Conservation (phyloP, 1,140 invertebrate genomes). For the Bombus pyrosoma region DNA sequence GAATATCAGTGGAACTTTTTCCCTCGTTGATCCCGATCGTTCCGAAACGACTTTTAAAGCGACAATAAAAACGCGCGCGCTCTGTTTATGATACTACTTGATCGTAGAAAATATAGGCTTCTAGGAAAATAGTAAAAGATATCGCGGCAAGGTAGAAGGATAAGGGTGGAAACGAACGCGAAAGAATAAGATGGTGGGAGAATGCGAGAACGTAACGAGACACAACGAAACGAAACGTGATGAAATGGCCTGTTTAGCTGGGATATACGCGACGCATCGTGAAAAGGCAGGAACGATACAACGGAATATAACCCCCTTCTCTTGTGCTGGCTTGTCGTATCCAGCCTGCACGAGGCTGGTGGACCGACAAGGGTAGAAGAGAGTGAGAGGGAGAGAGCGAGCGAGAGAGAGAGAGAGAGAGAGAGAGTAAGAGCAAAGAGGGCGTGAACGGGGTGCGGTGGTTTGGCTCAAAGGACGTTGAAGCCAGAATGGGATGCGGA, state of each 20-base stretch:
- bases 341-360: conserved; percentile 27
- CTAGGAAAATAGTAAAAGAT: not conserved
- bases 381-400: conserved; percentile 3
- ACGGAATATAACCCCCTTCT: conserved; percentile 55
- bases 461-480: conserved; percentile 68
- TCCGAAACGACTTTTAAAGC: not conserved
- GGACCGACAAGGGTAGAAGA: conserved; percentile 14
- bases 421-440: conserved; percentile 16
- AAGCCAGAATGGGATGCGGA: conserved; percentile 65
- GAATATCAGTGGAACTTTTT: conserved; percentile 24
- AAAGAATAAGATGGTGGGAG: conserved; percentile 27
- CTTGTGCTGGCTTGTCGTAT: conserved; percentile 40
- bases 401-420: not conserved
- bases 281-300: conserved; percentile 60
- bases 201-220: conserved; percentile 16
- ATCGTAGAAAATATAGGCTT: not conserved
- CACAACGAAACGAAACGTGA: conserved; percentile 52
- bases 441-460: conserved; percentile 52
- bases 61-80: not conserved
- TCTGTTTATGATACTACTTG: not conserved
- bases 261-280: conserved; percentile 50
- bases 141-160: not conserved
- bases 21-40: conserved; percentile 14
- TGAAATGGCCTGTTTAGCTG: conserved; percentile 66
- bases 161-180: not conserved